Percentiles rank a stretch among this genome's conserved stretches.
phyloP scores from a whole-genome alignment of 2,888 invertebrate genomes.

The Meliscaeva auricollis region DNA sequence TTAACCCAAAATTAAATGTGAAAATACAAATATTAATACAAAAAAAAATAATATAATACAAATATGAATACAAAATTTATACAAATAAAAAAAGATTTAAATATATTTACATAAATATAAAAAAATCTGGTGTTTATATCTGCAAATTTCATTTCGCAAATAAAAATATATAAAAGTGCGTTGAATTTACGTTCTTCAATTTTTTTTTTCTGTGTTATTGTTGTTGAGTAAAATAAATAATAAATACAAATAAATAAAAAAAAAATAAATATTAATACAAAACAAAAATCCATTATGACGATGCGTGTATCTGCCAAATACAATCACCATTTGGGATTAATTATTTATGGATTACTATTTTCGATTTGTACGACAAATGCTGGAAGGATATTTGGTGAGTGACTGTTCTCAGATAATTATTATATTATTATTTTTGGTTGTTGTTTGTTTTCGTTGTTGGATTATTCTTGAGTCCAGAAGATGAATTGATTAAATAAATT shows the following conservation, averaged over 20 bases:
- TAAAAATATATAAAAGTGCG: slow-evolving; percentile 1
- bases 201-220: background rate
- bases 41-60: slow-evolving; percentile 15
- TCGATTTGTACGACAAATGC: slow-evolving; percentile 79
- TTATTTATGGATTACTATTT: slow-evolving; percentile 83
- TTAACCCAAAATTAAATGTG: slow-evolving; percentile 42
- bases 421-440: slow-evolving; percentile 1
- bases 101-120: slow-evolving; percentile 16
- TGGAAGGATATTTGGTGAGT: slow-evolving; percentile 84
- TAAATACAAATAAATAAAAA: slow-evolving; percentile 9
- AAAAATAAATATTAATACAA: background rate
- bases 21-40: slow-evolving; percentile 7
- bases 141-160: slow-evolving; percentile 12
- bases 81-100: slow-evolving; percentile 6
- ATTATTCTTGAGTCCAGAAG: background rate
- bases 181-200: slow-evolving; percentile 9
- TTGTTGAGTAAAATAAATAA: slow-evolving; percentile 1
- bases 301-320: slow-evolving; percentile 82
- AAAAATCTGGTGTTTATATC: slow-evolving; percentile 22
- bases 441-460: background rate
- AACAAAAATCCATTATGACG: slow-evolving; percentile 79
- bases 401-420: slow-evolving; percentile 12
- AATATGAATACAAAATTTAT: background rate
- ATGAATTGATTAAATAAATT: background rate
- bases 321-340: slow-evolving; percentile 83